Conservation (phyloP, 2,797 vertebrate genomes). For the Mionectes olivaceus region DNA sequence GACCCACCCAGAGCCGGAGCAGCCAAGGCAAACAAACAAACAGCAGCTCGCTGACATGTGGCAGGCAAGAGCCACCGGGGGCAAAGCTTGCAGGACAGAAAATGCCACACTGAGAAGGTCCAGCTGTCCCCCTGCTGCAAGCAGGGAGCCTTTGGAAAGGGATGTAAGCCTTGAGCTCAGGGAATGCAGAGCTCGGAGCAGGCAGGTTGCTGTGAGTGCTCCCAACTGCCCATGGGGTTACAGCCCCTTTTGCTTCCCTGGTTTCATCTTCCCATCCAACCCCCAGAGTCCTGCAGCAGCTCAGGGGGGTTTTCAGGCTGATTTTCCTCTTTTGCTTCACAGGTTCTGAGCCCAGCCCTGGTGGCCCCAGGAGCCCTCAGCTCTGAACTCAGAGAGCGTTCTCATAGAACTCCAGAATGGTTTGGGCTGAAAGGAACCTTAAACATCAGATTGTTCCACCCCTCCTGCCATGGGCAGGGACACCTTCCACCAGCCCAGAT, state of each 20-base stretch:
- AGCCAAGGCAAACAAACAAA: conserved; percentile 58
- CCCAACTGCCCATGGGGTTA: rapidly evolving
- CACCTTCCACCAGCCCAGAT: rapidly evolving
- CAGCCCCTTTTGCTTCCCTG: background rate
- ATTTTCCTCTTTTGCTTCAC: background rate
- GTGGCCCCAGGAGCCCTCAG: background rate
- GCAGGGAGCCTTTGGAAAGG: background rate
- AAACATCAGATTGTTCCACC: rapidly evolving
- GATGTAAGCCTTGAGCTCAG: background rate
- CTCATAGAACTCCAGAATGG: background rate
- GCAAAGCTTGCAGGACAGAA: background rate
- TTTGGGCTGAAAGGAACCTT: background rate
- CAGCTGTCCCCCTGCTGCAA: background rate
- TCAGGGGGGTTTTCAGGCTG: background rate
- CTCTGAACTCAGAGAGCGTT: background rate
- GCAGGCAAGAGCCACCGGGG: conserved; percentile 3
- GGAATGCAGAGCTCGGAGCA: rapidly evolving
- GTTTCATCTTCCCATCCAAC: rapidly evolving
- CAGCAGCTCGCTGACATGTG: conserved; percentile 9
- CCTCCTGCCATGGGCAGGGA: background rate
- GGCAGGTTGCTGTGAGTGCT: background rate
- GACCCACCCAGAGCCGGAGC: conserved; percentile 27
- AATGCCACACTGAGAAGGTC: rapidly evolving
- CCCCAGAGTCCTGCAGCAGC: background rate
- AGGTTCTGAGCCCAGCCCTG: background rate